phyloP scores from a whole-genome alignment of 2,113 vertebrate genomes.

The Elgaria multicarinata region DNA sequence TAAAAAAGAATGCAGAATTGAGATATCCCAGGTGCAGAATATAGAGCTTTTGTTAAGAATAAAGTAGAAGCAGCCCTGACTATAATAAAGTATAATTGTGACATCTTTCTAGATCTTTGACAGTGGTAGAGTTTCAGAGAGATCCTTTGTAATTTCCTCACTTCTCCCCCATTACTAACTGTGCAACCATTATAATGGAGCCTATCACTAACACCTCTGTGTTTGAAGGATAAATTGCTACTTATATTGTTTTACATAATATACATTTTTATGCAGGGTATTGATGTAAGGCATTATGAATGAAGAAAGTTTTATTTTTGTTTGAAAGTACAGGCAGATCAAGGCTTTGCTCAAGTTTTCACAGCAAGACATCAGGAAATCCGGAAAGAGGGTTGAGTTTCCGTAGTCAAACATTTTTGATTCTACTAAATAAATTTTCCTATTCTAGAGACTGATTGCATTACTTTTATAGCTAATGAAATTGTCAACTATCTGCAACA shows the following conservation, averaged over 20 bases:
- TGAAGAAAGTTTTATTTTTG: background rate
- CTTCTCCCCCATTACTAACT: background rate
- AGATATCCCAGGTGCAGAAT: background rate
- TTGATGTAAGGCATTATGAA: background rate
- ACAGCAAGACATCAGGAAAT: conserved; percentile 42
- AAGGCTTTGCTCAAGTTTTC: background rate
- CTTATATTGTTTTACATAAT: background rate
- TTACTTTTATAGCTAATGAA: background rate
- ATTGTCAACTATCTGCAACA: background rate
- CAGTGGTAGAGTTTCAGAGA: background rate
- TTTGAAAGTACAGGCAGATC: background rate
- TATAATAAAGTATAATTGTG: background rate
- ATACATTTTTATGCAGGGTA: background rate
- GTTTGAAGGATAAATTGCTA: background rate
- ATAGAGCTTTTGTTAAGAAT: background rate
- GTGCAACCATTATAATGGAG: background rate
- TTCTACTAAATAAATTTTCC: background rate
- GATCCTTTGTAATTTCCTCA: background rate
- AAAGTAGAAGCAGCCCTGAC: background rate
- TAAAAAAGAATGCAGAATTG: background rate
- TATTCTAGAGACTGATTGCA: background rate
- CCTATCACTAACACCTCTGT: background rate
- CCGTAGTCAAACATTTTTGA: background rate
- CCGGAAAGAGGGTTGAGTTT: background rate
- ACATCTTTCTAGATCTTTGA: background rate